Evolutionary conservation across 2,113 vertebrate genomes (phyloP).

Genomic region (Camelus bactrianus): DNA sequence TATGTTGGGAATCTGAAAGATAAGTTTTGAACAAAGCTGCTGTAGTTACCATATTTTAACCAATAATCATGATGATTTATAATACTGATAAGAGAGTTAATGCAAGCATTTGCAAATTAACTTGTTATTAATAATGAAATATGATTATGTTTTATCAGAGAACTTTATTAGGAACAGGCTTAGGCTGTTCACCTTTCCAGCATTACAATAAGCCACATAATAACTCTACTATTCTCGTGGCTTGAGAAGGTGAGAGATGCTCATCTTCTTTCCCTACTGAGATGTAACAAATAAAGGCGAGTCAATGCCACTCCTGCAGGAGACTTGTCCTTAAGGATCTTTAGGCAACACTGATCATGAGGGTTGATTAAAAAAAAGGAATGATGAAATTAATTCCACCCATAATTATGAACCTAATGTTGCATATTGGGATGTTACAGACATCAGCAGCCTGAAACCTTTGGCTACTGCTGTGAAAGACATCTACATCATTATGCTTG

Average conservation of each 20-base stretch:
- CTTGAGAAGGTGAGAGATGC: not conserved
- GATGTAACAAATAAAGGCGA: not conserved
- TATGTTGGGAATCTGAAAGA: conserved; percentile 38
- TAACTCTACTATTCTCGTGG: not conserved
- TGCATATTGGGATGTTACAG: not conserved
- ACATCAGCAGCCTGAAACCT: not conserved
- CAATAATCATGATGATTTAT: not conserved
- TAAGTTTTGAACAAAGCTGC: conserved; percentile 11
- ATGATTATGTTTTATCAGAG: not conserved
- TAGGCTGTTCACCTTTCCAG: not conserved
- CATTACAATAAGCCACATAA: not conserved
- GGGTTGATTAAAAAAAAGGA: not conserved
- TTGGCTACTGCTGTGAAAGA: not conserved
- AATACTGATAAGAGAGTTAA: not conserved
- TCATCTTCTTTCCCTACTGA: not conserved
- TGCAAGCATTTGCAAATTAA: not conserved
- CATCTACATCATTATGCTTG: not conserved
- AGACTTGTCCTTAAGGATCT: not conserved
- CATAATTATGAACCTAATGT: not conserved
- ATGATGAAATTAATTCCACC: not conserved
- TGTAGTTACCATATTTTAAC: not conserved
- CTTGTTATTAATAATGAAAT: conserved; percentile 3
- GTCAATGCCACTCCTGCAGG: not conserved
- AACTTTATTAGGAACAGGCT: not conserved
- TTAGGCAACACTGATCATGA: not conserved